Evolutionary conservation across 2,888 invertebrate species (phyloP), one percentile per base, ranked within the genome.

Genomic region (Spialia ferax): DNA sequence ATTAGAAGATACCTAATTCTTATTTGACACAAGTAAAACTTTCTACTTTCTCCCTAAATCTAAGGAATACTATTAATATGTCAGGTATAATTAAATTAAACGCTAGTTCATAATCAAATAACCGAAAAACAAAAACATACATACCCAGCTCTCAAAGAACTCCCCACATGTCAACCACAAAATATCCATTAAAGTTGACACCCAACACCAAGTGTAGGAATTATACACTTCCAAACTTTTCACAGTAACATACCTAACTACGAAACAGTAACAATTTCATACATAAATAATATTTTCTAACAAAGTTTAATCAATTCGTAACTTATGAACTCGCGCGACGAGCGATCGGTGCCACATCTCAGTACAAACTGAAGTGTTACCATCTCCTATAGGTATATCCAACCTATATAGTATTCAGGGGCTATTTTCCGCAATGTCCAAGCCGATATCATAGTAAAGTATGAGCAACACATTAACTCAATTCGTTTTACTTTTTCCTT

Each of bases 401-500:
- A 20, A 11, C 11, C 50, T 50, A 50, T 22, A 11, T 22, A 22
- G 23, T 52, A 15, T 23, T 52, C 23, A 52, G 13, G 20, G 52
- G 23, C 23, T 52, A 52, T 20, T 52, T 23, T 52, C 20, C 52
- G 52, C 52, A 52, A 52, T 23, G 23, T 23, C 52, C 22, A 13
- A 23, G 23, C 52, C 38, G 52, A 23, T 52, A 52, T 23, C 52
- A 23, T 23, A 52, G 23, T 11, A 20, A 23, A 52, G 42, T 42
- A 42, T 42, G 38, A n/a, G 23, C 59, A 22, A 22, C n/a, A 42
- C 23, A 59, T 42, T 38, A 42, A 59, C 59, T 59, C 42, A 42
- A 42, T 42, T 42, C 20, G 59, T n/a, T 59, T 8, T 23, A 59
- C 42, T 15, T 59, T 57, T 59, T 59, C 59, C 42, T 59, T 22